A percentile compares a stretch with the other conserved stretches of the same genome.
Evolutionary conservation across 2,797 vertebrate species (phyloP).

Genomic region (Bryconaethiops microstoma): DNA sequence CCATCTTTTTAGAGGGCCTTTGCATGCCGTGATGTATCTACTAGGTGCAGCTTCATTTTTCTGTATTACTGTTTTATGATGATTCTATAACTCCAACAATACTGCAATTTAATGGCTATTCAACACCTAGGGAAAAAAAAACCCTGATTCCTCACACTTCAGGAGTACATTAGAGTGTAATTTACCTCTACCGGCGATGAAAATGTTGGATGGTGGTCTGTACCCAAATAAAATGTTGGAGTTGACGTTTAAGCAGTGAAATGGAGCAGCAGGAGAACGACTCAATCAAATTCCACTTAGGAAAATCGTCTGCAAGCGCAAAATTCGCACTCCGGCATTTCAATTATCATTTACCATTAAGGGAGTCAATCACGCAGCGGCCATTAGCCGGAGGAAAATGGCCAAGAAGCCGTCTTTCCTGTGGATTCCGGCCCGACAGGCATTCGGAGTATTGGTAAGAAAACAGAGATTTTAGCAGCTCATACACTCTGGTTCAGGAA

Average conservation of each 20-base stretch:
- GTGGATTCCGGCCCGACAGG: slow-evolving; percentile 14
- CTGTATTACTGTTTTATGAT: not conserved
- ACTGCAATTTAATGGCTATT: not conserved
- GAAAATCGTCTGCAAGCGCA: not conserved
- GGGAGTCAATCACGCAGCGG: slow-evolving; percentile 25
- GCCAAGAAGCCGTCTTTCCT: not conserved
- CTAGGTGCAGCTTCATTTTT: not conserved
- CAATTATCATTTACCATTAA: slow-evolving; percentile 43
- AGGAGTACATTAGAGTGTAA: not conserved
- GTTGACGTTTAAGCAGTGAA: slow-evolving; percentile 13
- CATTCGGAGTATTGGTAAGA: not conserved
- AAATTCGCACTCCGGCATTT: slow-evolving; percentile 58
- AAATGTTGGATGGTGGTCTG: no score
- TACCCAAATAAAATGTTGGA: not conserved
- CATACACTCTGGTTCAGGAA: not conserved
- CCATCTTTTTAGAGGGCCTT: slow-evolving; percentile 47
- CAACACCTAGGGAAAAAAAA: not conserved
- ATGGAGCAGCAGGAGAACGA: slow-evolving; percentile 6
- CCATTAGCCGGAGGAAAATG: slow-evolving; percentile 17
- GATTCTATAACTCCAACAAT: not conserved
- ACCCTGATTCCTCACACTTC: not conserved
- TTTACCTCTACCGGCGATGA: not conserved
- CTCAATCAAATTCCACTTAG: slow-evolving; percentile 28
- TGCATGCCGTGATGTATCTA: slow-evolving; percentile 17
- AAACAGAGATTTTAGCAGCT: slow-evolving; percentile 1